phyloP scores from a whole-genome alignment of 2,888 invertebrate genomes.

The Nephrocerus scutellatus region DNA sequence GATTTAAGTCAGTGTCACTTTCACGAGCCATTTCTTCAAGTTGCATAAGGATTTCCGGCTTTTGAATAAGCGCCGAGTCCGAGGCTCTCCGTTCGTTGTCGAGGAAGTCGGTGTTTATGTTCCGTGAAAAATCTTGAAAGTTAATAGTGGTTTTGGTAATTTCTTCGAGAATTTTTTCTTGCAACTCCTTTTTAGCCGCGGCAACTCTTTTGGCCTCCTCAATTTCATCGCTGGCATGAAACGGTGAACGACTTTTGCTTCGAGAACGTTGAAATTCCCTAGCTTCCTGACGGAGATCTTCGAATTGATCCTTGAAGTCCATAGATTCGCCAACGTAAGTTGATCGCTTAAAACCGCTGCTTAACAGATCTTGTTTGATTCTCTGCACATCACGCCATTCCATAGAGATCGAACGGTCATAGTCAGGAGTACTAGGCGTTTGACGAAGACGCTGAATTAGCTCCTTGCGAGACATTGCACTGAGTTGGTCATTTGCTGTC shows the following conservation, averaged over 20 bases:
- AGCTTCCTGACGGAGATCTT: slow-evolving; percentile 36
- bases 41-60: slow-evolving; percentile 30
- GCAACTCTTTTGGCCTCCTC: slow-evolving; percentile 28
- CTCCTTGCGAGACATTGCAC: slow-evolving; percentile 13
- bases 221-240: slow-evolving; percentile 19
- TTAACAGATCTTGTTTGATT: slow-evolving; percentile 33
- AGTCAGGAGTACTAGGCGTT: slow-evolving; percentile 29
- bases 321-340: slow-evolving; percentile 43
- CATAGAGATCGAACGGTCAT: slow-evolving; percentile 33
- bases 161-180: slow-evolving; percentile 36
- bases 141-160: slow-evolving; percentile 33
- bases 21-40: slow-evolving; percentile 22
- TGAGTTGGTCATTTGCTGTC: slow-evolving; percentile 12
- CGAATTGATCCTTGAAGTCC: slow-evolving; percentile 33
- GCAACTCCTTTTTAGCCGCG: slow-evolving; percentile 29
- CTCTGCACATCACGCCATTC: slow-evolving; percentile 33
- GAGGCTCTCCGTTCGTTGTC: slow-evolving; percentile 43
- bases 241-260: slow-evolving; percentile 40
- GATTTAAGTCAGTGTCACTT: slow-evolving; percentile 22
- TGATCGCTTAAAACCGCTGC: slow-evolving; percentile 40
- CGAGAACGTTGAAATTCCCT: slow-evolving; percentile 39
- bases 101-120: slow-evolving; percentile 33
- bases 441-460: slow-evolving; percentile 1
- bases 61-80: slow-evolving; percentile 38
- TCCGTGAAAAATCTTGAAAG: slow-evolving; percentile 36